A percentile compares a stretch with the other conserved stretches of the same genome.
These are phyloP conservation scores for Anthophora plumipes DNA, from an alignment of 2,888 invertebrate species.

Conservation along the genomic window DNA sequence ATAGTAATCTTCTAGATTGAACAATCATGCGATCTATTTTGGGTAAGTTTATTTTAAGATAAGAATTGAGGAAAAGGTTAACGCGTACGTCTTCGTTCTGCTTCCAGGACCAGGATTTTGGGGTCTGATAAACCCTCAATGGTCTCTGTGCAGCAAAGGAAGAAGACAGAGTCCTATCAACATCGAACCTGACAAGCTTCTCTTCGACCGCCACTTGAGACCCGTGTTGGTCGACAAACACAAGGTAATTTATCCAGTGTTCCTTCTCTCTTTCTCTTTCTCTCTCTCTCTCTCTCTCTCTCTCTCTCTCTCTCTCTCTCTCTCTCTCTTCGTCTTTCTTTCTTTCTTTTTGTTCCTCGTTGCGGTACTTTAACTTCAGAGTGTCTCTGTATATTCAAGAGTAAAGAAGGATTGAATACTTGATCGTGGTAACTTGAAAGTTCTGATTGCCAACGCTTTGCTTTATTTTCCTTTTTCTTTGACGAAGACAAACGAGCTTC, in stretches of 20 bases:
- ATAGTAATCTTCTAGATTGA: too few relatives aligned
- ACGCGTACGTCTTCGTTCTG: neutral
- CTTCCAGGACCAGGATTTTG: slow-evolving; percentile 97
- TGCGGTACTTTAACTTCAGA: neutral
- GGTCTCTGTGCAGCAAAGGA: slow-evolving; percentile 99
- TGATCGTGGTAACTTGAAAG: neutral
- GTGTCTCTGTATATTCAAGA: neutral
- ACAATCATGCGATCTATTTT: too few relatives aligned
- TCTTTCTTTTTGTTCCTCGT: neutral
- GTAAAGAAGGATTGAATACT: slow-evolving; percentile 29
- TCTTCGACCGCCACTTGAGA: slow-evolving; percentile 97
- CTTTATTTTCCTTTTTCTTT: slow-evolving; percentile 9
- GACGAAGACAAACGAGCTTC: neutral
- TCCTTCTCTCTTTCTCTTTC: slow-evolving; percentile 8
- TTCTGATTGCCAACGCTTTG: neutral
- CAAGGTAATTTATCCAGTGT: slow-evolving; percentile 88
- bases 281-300: slow-evolving; percentile 10
- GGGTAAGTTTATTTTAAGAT: too few relatives aligned
- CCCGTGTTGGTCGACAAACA: slow-evolving; percentile 96
- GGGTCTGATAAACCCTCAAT: slow-evolving; percentile 99
- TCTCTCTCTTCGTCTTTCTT: slow-evolving; percentile 14
- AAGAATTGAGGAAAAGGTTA: neutral
- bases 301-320: slow-evolving; percentile 12
- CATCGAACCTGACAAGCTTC: slow-evolving; percentile 96
- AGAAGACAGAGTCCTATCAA: slow-evolving; percentile 98